A percentile compares a stretch with the other conserved stretches of the same genome.
Conservation (phyloP, 2,888 invertebrate species). For the Slavum lentiscoides region DNA sequence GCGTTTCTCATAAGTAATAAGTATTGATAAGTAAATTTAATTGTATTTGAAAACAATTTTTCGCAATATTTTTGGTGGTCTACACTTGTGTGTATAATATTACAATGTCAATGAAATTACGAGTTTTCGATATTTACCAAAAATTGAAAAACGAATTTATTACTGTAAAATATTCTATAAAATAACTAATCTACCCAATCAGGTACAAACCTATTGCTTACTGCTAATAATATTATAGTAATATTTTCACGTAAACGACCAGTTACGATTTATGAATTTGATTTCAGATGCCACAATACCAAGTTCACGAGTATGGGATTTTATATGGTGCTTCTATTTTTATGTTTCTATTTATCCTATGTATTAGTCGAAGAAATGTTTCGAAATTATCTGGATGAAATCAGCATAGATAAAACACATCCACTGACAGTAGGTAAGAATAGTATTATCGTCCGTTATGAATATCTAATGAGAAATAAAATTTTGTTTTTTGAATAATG, state of each 20-base stretch:
- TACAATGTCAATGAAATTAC: no score
- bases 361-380: neutral
- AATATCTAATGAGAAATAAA: neutral
- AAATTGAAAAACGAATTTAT: no score
- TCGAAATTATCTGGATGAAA: neutral
- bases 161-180: no score
- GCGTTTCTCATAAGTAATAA: no score
- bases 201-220: no score
- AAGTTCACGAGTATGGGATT: neutral
- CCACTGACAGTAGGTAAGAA: slow-evolving; percentile 12
- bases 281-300: neutral
- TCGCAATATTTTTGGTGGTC: no score
- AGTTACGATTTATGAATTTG: neutral
- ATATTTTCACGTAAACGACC: neutral
- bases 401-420: neutral
- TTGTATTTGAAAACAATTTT: no score
- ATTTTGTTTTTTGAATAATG: neutral
- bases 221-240: neutral
- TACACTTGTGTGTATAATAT: no score
- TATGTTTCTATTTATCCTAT: neutral
- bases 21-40: no score
- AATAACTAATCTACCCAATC: no score
- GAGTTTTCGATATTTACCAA: no score
- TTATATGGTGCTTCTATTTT: neutral
- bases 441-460: neutral